These are phyloP conservation scores for Taenaris catops DNA, from an alignment of 2,888 invertebrate genomes.

Conservation along the genomic window DNA sequence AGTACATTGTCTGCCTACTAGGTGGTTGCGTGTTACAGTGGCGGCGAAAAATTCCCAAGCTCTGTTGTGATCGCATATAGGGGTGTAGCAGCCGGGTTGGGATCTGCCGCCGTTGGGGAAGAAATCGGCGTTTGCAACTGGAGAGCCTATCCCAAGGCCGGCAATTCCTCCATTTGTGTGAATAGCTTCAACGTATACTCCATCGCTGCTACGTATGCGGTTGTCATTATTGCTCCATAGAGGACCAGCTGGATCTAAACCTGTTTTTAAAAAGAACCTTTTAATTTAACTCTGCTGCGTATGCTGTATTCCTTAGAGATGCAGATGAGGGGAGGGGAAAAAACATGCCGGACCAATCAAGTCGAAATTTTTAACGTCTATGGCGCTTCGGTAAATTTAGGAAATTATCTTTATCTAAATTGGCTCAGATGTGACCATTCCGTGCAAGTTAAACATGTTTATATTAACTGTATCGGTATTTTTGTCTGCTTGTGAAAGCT, in stretches of 20 bases:
- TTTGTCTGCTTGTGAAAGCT: too few relatives aligned
- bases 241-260: constrained; percentile 62
- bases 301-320: too few relatives aligned
- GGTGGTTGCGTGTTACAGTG: constrained; percentile 37
- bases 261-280: constrained; percentile 29
- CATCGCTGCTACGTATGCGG: constrained; percentile 42
- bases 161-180: constrained; percentile 48
- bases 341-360: too few relatives aligned
- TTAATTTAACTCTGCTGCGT: not conserved
- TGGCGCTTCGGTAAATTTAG: too few relatives aligned
- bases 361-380: too few relatives aligned
- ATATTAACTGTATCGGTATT: too few relatives aligned
- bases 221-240: constrained; percentile 39
- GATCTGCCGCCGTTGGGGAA: constrained; percentile 75
- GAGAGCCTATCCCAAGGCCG: constrained; percentile 33
- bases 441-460: too few relatives aligned
- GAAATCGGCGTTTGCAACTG: constrained; percentile 73
- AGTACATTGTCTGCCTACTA: constrained; percentile 35
- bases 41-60: constrained; percentile 45
- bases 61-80: constrained; percentile 43
- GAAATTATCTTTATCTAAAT: too few relatives aligned
- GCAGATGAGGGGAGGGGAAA: too few relatives aligned
- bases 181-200: constrained; percentile 56
- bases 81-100: constrained; percentile 44
- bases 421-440: too few relatives aligned